Conservation (phyloP, 2,797 vertebrate genomes). For the Manis javanica region DNA sequence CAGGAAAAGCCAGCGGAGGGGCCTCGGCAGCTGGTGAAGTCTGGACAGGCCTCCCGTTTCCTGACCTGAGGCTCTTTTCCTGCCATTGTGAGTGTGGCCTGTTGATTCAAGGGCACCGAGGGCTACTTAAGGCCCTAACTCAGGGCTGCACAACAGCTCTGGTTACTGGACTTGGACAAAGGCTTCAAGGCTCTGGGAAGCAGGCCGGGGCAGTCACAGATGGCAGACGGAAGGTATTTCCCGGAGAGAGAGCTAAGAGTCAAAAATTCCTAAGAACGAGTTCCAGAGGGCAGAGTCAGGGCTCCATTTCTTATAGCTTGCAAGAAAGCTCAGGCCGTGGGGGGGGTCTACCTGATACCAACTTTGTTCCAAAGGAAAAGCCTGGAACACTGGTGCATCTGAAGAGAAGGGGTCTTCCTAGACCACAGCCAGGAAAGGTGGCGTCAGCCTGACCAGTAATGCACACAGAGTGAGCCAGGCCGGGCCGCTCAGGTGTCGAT, state of each 20-base stretch:
- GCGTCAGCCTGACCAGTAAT: rapidly evolving
- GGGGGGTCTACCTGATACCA: neutral
- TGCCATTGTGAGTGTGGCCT: neutral
- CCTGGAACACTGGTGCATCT: rapidly evolving
- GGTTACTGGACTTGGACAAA: too few species aligned
- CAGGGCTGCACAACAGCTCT: neutral
- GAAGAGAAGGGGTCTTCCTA: rapidly evolving
- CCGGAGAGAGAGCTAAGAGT: neutral
- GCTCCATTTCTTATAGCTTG: neutral
- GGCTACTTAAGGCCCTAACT: neutral
- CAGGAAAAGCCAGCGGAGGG: neutral
- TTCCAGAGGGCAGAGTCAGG: neutral
- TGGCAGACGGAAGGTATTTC: rapidly evolving
- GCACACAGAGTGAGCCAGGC: too few species aligned
- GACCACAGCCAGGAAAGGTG: neutral
- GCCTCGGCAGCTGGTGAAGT: neutral
- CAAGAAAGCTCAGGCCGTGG: neutral
- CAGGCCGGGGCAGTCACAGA: neutral
- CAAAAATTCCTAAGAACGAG: neutral
- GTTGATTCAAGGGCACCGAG: neutral
- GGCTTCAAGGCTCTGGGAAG: neutral
- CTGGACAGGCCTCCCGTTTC: neutral
- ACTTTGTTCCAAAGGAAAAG: neutral
- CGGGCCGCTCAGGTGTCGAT: rapidly evolving
- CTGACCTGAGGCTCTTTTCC: neutral